Base-by-base conservation (phyloP, 2,888 invertebrate species). In the Parnassius smintheus region DNA sequence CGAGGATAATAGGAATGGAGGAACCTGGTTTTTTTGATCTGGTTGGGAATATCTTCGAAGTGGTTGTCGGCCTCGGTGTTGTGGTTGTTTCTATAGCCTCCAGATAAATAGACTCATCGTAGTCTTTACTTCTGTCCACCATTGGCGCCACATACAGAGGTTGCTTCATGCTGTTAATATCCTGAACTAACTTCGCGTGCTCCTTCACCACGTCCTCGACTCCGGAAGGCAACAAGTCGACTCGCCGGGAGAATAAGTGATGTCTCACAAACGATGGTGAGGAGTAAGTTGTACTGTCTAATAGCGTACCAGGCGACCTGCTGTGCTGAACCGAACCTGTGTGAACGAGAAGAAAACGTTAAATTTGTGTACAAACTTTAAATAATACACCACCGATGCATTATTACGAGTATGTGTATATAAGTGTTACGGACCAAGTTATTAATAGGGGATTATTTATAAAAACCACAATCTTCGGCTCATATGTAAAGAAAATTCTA, bases 131-230 rank as follows among this genome's bases (percentile, higher is more conserved):
- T 4, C 88, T 86, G 50, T 86, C 88, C 1, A 18, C 25, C 8
- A 56, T 11, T 1, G 52, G 56, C 12, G 53, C 51, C 7, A 88
- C 77, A 60, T 81, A 87, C 41, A 87, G 80, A 2, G 83, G 74
- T 67, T 91, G 90, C 44, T 82, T 80, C 41, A 91, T 71, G 59
- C 91, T 75, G 68, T 91, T 91, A 58, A 91, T 91, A 66, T 91
- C 91, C 65, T 88, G 90, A 8, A 91, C 91, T 25, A 91, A 75
- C 70, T 91, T 90, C 1, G 91, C 91, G 68, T 91, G 91, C 65
- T 91, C 91, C 66, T 84, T 89, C 9, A 86, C 79, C 2, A 88
- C 80, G 46, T 86, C 86, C 25, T 83, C 79, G 13, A 13, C 12
- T 46, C 78, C 2, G 0, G 80, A 75, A 10, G 80, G 65, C 25